Conservation (phyloP, 2,797 vertebrate genomes). For the Protonibea diacanthus region DNA sequence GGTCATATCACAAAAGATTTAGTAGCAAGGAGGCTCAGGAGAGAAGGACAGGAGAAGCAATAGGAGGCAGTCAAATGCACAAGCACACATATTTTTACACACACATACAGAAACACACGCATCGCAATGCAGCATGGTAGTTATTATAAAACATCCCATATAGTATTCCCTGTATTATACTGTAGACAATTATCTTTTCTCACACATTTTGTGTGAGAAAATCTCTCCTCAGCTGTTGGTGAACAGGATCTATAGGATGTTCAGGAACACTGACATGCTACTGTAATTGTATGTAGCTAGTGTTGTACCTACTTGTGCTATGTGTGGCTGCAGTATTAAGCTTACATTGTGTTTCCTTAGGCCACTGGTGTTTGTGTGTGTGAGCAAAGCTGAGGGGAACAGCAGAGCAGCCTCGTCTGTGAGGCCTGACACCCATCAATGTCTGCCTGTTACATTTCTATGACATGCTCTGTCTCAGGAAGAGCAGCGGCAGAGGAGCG, state of each 20-base stretch:
- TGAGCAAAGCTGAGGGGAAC: constrained; percentile 63
- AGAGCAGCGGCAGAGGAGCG: constrained; percentile 48
- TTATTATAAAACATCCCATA: neutral
- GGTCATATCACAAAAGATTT: constrained; percentile 68
- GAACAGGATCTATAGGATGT: constrained; percentile 4
- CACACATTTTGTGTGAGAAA: neutral
- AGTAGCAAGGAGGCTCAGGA: constrained; percentile 45
- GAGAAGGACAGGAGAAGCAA: constrained; percentile 22
- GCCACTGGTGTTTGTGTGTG: constrained; percentile 49
- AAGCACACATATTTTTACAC: constrained; percentile 8
- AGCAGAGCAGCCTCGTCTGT: constrained; percentile 65
- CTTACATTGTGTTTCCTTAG: constrained; percentile 33
- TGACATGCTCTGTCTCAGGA: constrained; percentile 76
- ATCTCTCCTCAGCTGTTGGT: constrained; percentile 16
- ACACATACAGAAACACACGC: neutral
- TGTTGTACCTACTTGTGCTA: constrained; percentile 7
- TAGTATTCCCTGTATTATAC: neutral
- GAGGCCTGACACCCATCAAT: constrained; percentile 78
- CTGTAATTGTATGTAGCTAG: neutral
- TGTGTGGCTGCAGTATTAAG: constrained; percentile 27
- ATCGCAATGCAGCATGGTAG: neutral
- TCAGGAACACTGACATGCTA: neutral
- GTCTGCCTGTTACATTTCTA: constrained; percentile 80
- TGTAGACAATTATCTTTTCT: neutral
- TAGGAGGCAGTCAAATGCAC: constrained; percentile 22